Conservation (phyloP, 2,888 invertebrate species). For the Nezara viridula region DNA sequence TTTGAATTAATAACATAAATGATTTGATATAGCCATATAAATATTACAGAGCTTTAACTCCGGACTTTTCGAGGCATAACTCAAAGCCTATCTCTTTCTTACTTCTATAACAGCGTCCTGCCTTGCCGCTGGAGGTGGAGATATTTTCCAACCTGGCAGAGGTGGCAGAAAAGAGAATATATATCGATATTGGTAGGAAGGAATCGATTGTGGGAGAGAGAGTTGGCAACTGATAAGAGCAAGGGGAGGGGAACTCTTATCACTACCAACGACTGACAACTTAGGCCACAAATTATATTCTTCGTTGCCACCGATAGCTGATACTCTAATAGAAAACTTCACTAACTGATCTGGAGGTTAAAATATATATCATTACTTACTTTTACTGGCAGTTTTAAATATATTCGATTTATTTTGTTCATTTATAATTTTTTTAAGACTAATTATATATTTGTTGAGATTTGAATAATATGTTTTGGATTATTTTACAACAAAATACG, state of each 20-base stretch:
- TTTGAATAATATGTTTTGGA: no score
- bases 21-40: no score
- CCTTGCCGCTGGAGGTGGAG: not conserved
- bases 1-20: no score
- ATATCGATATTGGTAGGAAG: conserved; percentile 3
- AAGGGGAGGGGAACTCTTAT: not conserved
- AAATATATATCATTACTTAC: not conserved
- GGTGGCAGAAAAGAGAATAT: conserved; percentile 31
- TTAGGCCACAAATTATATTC: conserved; percentile 12
- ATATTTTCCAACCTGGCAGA: not conserved
- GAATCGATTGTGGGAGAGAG: not conserved
- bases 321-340: conserved; percentile 14
- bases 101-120: not conserved
- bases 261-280: not conserved
- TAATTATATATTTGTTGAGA: no score
- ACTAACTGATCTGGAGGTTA: not conserved
- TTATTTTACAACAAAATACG: no score
- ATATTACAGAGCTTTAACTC: no score
- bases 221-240: conserved; percentile 32
- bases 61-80: not conserved
- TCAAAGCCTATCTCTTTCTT: not conserved
- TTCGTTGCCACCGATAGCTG: not conserved
- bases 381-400: not conserved
- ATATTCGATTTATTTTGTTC: not conserved
- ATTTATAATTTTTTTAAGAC: no score